Evolutionary conservation across 2,888 invertebrate genomes (phyloP), one percentile per base, ranked within the genome.

Genomic region (Scaptodrosophila latifasciaeformis): DNA sequence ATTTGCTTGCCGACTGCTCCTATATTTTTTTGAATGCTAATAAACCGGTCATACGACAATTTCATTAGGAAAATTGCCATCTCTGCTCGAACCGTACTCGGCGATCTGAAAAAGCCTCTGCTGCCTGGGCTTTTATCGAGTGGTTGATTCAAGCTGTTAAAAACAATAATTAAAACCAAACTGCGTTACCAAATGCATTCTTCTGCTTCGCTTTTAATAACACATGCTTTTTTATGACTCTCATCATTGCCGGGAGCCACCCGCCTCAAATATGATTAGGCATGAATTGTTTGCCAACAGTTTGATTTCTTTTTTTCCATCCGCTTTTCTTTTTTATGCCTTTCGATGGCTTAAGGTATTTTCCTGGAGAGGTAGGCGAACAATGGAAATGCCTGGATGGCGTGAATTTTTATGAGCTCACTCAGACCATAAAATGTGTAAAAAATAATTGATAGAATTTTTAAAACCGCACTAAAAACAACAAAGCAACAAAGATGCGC

Each of bases 401-500:
- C 35, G 31, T 42, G 45, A 19, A 42, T 59, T 63, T 71, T 78
- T 68, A 78, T 66, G 60, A 18, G 27, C 44, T 13, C 12, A 15
- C 34, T 34, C 45, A 12, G 30, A 62, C 45, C 52, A 65, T 76
- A 75, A 81, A 72, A 17, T 17, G 64, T 59, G 62, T 65, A 58
- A 52, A 65, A 60, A 62, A 64, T 81, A 81, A 81, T 82, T 81
- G 81, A 82, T 81, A 76, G 81, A 70, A 76, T 74, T 81, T 76
- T 82, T 67, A 68, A 77, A 60, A 61, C 58, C 60, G 17, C 54
- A 51, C 66, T 45, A 60, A 59, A 59, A 63, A 44, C 66, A 59
- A 35, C 42, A 24, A 24, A 24, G 24, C 24, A 3, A 24, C 24
- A 3, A 24, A 24, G 24, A 31, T n/a, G n/a, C n/a, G n/a, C n/a